Evolutionary conservation across 1,140 invertebrate genomes (phyloP).

Genomic region (Bombus sibiricus): DNA sequence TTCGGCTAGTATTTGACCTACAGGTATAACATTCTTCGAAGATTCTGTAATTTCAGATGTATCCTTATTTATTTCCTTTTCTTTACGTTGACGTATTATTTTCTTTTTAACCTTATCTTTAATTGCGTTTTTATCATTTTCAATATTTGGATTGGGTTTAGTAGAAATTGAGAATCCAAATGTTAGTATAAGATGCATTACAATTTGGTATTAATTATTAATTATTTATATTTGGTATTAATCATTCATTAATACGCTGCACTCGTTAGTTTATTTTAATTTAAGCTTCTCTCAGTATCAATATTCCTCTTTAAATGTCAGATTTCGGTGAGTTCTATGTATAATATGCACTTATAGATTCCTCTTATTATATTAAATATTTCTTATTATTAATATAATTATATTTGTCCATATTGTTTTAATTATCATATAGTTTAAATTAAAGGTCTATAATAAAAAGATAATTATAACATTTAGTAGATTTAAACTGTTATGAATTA

Average conservation of each 20-base stretch:
- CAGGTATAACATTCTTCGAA: slow-evolving; percentile 18
- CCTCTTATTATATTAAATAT: not conserved
- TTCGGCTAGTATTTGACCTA: slow-evolving; percentile 11
- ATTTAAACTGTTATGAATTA: not conserved
- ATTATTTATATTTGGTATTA: no score
- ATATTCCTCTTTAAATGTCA: not conserved
- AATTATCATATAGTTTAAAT: not conserved
- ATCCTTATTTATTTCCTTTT: not conserved
- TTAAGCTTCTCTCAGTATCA: not conserved
- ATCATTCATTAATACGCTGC: not conserved
- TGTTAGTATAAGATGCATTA: slow-evolving; percentile 38
- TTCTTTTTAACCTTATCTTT: slow-evolving; percentile 21
- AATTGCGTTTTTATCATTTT: not conserved
- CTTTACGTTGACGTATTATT: not conserved
- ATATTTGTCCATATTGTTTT: not conserved
- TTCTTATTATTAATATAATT: not conserved
- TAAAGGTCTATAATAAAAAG: not conserved
- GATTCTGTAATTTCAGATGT: not conserved
- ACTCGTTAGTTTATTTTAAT: not conserved
- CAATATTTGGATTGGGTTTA: not conserved
- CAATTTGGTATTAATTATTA: not conserved
- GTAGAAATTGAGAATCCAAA: slow-evolving; percentile 27
- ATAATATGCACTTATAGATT: not conserved
- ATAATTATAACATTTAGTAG: not conserved
- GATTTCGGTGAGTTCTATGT: not conserved